A percentile compares a stretch with the other conserved stretches of the same genome.
Evolutionary conservation across 2,888 invertebrate genomes (phyloP).

Genomic region (Sinohyriopsis cumingii): DNA sequence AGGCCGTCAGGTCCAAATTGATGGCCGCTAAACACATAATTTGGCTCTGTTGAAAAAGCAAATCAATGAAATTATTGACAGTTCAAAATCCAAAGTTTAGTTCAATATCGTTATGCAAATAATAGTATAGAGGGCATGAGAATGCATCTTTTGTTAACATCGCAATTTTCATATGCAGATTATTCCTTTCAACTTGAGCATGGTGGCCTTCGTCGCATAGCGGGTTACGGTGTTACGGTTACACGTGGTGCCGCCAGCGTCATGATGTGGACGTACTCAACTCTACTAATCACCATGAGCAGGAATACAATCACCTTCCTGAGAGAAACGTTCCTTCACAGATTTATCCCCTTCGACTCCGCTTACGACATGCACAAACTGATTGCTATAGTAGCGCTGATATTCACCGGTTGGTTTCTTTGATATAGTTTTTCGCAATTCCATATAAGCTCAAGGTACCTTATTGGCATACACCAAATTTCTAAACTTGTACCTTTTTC

Average conservation of each 20-base stretch:
- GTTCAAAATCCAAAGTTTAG: too few relatives aligned
- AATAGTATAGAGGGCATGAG: too few relatives aligned
- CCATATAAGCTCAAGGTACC: too few relatives aligned
- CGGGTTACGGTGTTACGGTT: slow-evolving; percentile 77
- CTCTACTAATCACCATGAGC: slow-evolving; percentile 78
- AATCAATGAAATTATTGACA: too few relatives aligned
- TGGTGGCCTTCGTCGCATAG: slow-evolving; percentile 76
- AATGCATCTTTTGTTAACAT: too few relatives aligned
- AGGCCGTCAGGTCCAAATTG: too few relatives aligned
- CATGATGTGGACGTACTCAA: slow-evolving; percentile 78
- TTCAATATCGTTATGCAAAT: too few relatives aligned
- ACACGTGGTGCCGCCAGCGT: slow-evolving; percentile 79
- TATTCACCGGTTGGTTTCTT: slow-evolving; percentile 74
- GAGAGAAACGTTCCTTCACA: slow-evolving; percentile 76
- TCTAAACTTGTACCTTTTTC: too few relatives aligned
- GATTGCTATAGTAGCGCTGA: slow-evolving; percentile 75
- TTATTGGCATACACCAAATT: too few relatives aligned
- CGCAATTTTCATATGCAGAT: slow-evolving; percentile 64
- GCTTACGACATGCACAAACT: slow-evolving; percentile 77
- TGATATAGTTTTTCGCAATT: too few relatives aligned
- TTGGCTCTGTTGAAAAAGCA: too few relatives aligned
- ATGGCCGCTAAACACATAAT: too few relatives aligned
- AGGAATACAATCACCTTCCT: slow-evolving; percentile 77
- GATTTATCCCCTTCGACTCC: slow-evolving; percentile 78
- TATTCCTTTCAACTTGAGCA: slow-evolving; percentile 77